Percentiles rank a stretch among this genome's conserved stretches.
These are phyloP conservation scores for Nipponacmea schrenckii DNA, from an alignment of 2,888 invertebrate species.

Conservation along the genomic window DNA sequence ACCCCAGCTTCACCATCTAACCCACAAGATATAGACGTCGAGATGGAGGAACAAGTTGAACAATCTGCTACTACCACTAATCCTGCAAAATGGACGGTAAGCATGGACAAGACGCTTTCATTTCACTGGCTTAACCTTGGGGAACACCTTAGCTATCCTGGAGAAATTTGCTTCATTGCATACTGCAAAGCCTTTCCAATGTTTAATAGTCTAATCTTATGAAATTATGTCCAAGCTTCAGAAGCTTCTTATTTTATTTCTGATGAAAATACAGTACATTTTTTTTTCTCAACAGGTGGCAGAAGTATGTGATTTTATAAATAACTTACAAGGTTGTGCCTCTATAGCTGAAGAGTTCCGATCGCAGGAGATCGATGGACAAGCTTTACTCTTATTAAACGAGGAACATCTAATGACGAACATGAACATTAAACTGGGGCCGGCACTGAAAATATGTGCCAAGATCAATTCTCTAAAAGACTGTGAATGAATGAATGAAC, in stretches of 20 bases:
- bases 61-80: conserved; percentile 37
- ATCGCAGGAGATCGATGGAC: conserved; percentile 95
- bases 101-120: conserved; percentile 22
- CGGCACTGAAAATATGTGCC: conserved; percentile 93
- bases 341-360: conserved; percentile 95
- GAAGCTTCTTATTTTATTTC: too few relatives aligned
- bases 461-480: conserved; percentile 74
- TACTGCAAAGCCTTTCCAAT: too few relatives aligned
- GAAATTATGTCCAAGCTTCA: too few relatives aligned
- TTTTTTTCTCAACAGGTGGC: conserved; percentile 74
- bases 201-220: too few relatives aligned
- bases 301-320: conserved; percentile 89
- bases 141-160: too few relatives aligned
- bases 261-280: too few relatives aligned
- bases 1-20: conserved; percentile 56
- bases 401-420: conserved; percentile 94
- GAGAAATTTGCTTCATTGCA: too few relatives aligned
- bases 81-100: conserved; percentile 60
- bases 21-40: conserved; percentile 44
- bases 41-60: conserved; percentile 31
- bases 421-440: conserved; percentile 94
- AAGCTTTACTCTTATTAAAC: conserved; percentile 89
- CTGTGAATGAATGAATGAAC: conserved; percentile 38
- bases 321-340: conserved; percentile 87
- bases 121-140: neutral